Percentiles rank a stretch among this genome's conserved stretches.
Conservation (phyloP, 2,113 vertebrate genomes). For the Corythaixoides concolor region DNA sequence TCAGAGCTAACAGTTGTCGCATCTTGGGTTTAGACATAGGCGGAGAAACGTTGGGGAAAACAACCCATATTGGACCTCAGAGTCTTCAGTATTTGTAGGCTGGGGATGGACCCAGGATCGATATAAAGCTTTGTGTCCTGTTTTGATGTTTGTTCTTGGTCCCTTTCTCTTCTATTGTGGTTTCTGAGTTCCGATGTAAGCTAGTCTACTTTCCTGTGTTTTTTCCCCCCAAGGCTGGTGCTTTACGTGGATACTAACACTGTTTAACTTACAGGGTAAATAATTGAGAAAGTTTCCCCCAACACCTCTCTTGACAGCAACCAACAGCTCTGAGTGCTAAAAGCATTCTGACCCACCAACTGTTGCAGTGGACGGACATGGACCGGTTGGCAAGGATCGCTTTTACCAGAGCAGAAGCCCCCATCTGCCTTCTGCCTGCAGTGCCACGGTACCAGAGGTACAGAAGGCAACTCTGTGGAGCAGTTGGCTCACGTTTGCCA, state of each 20-base stretch:
- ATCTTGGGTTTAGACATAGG: neutral
- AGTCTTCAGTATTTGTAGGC: neutral
- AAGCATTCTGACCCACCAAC: neutral
- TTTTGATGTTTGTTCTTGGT: neutral
- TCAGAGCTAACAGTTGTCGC: neutral
- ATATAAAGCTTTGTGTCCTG: neutral
- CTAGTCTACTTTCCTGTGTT: neutral
- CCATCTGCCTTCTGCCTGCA: neutral
- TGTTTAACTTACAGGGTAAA: neutral
- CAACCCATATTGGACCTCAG: neutral
- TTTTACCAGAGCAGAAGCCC: neutral
- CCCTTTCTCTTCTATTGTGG: neutral
- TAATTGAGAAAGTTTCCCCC: neutral
- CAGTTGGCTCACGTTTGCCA: fast-evolving
- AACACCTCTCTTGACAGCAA: neutral
- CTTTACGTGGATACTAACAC: neutral
- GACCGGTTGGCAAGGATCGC: neutral
- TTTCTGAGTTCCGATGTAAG: neutral
- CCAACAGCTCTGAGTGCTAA: neutral
- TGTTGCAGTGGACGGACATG: neutral
- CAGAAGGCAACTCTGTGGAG: neutral
- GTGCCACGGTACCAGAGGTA: neutral
- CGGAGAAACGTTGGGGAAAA: neutral
- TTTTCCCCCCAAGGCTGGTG: neutral
- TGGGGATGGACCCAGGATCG: neutral